Percentiles rank a stretch among this genome's conserved stretches.
Evolutionary conservation across 30 jellyfish, hydroid and myxozoan genomes (phyloP).

Genomic region (Aurelia aurita complex sp. Pacific): DNA sequence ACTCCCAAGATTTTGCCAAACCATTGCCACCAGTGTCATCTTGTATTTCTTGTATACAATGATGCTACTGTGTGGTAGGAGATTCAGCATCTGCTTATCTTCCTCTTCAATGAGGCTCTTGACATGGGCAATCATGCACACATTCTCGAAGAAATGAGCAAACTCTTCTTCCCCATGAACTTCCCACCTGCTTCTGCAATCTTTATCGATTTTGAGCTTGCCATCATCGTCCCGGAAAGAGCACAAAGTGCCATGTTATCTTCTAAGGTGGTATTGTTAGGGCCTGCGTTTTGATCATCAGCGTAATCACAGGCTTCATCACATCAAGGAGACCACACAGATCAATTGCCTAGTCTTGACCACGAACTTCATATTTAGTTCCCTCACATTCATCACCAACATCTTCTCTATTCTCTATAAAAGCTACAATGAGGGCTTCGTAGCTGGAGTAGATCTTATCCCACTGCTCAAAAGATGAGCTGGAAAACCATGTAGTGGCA

Average conservation of each 20-base stretch:
- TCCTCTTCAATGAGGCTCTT: not conserved
- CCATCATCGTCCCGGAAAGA: constrained; percentile 2
- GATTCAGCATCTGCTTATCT: not conserved
- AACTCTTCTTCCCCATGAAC: constrained; percentile 21
- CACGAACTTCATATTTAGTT: too few species aligned
- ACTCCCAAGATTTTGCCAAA: constrained; percentile 13
- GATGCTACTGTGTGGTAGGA: constrained; percentile 5
- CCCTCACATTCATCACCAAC: too few species aligned
- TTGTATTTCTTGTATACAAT: not conserved
- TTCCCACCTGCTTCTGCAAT: constrained; percentile 15
- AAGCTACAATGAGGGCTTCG: too few species aligned
- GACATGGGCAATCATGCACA: constrained; percentile 30
- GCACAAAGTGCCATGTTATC: not conserved
- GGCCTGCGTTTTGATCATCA: too few species aligned
- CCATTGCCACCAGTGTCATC: not conserved
- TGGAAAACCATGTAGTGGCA: too few species aligned
- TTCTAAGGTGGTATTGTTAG: too few species aligned
- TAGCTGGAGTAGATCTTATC: too few species aligned
- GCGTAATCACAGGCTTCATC: too few species aligned
- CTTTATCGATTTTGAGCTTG: not conserved
- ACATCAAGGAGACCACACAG: too few species aligned
- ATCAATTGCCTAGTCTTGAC: too few species aligned
- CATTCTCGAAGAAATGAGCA: not conserved
- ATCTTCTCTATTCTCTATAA: too few species aligned
- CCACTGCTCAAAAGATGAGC: too few species aligned